Percentiles rank a stretch among this genome's conserved stretches.
Evolutionary conservation across 2,113 vertebrate genomes (phyloP).

Genomic region (Ahaetulla prasina): DNA sequence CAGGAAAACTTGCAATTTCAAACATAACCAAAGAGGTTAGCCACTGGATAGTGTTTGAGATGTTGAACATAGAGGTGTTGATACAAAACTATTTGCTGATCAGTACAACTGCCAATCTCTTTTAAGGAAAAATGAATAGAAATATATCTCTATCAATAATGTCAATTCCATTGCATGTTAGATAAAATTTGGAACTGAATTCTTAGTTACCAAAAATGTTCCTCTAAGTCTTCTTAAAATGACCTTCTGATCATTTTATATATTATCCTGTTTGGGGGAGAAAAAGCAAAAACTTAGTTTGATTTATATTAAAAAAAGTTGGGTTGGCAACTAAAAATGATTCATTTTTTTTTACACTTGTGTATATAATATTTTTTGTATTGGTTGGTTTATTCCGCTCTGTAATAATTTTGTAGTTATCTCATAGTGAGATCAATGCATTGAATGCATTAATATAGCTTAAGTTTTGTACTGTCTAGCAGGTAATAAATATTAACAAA

Average conservation of each 20-base stretch:
- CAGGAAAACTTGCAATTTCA: conserved; percentile 11
- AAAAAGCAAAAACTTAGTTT: neutral
- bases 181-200: neutral
- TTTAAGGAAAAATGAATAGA: neutral
- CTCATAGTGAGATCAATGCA: neutral
- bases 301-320: neutral
- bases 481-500: neutral
- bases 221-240: neutral
- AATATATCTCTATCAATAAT: neutral
- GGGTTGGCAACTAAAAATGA: neutral
- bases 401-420: neutral
- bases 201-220: neutral
- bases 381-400: neutral
- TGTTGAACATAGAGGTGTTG: neutral
- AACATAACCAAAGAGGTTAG: conserved; percentile 44
- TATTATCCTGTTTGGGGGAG: no score
- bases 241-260: neutral
- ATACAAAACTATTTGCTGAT: neutral
- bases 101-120: neutral
- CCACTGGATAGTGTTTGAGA: neutral
- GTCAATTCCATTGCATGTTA: neutral
- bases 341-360: neutral
- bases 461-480: neutral
- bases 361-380: neutral
- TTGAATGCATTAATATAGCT: neutral